phyloP scores from a whole-genome alignment of 2,797 vertebrate species.

The Myotis pilosus region DNA sequence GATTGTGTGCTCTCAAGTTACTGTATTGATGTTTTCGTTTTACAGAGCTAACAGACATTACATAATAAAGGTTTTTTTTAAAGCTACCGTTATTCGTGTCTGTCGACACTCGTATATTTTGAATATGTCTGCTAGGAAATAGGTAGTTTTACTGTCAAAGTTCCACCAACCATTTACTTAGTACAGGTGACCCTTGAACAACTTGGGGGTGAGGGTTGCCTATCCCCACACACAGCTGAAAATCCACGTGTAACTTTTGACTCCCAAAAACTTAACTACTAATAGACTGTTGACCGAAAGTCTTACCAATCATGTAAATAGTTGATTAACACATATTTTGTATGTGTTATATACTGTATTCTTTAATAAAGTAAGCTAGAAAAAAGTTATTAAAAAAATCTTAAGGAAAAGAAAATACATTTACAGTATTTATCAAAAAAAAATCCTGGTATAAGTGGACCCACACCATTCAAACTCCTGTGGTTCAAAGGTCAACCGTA shows the following conservation, averaged over 20 bases:
- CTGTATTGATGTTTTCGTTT: conserved; percentile 16
- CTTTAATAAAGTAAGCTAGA: neutral
- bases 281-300: neutral
- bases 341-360: neutral
- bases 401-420: neutral
- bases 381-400: neutral
- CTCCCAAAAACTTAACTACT: neutral
- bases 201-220: no score
- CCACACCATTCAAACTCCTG: neutral
- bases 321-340: neutral
- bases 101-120: neutral
- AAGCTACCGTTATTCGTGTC: neutral
- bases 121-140: conserved; percentile 17
- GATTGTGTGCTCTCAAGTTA: neutral
- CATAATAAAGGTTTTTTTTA: neutral
- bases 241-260: neutral
- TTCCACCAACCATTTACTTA: neutral
- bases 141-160: neutral
- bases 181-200: neutral
- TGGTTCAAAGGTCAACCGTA: neutral
- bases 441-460: neutral
- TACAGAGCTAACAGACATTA: neutral
- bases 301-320: neutral
- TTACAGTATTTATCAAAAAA: neutral
- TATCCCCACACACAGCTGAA: neutral